Evolutionary conservation across 2,888 invertebrate species (phyloP), one percentile per base, ranked within the genome.

Genomic region (Troides aeacus): DNA sequence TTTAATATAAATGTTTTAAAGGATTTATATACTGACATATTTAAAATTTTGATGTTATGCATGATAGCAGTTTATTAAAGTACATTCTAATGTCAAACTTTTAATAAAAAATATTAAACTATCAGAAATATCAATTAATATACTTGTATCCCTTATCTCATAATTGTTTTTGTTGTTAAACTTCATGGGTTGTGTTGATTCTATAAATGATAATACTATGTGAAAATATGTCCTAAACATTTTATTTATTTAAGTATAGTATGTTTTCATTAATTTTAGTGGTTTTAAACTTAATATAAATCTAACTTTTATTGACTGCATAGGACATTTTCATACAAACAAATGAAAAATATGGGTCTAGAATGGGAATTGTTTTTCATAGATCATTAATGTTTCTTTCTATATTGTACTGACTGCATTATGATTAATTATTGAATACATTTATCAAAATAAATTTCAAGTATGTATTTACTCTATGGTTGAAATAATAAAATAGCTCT

Each of bases 221-320:
- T 69, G 69, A 61, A 69, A 70, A 62, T 62, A 46, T 62, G 58
- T 58, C 50, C 62, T 36, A 66, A 50, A 30, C 30, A 66, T 66
- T n/a, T 30, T 66, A 66, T 65, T 62, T 65, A 69, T 58, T 65
- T 69, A 66, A 66, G 69, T 62, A 15, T 70, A 70, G 62, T 66
- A 66, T 58, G 24, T 23, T 56, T 58, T 58, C 57, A 58, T 58
- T 58, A n/a, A 58, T 23, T 58, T 58, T 58, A 58, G 8, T 58
- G 21, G 23, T 58, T 58, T 58, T 12, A 58, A 21, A 57, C 10
- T 57, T 7, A 15, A 21, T 58, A 10, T 58, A 10, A 23, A 23
- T 58, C 24, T 1, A 56, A 58, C 23, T 10, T 53, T 53, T 53
- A 30, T 30, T 30, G n/a, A 53, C 18, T 53, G n/a, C n/a, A 53